Percentiles rank a stretch among this genome's conserved stretches.
Conservation (phyloP, 2,797 vertebrate genomes). For the Sebastes itinus region DNA sequence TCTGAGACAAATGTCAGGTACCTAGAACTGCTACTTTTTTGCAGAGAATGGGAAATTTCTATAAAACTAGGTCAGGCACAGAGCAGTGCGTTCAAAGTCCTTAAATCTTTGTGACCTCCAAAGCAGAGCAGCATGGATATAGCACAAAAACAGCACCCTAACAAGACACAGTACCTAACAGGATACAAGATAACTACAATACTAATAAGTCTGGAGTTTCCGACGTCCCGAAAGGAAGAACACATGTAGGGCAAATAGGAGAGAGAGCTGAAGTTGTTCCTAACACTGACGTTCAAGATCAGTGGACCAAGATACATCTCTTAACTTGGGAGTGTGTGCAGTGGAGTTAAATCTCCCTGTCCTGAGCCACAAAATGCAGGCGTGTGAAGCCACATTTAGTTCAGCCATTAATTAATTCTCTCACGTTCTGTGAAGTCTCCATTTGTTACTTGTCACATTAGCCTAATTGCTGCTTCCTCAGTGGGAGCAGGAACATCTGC, state of each 20-base stretch:
- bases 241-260: conserved; percentile 23
- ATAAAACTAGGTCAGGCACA: conserved; percentile 67
- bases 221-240: conserved; percentile 2
- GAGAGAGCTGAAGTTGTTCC: background rate
- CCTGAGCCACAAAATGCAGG: conserved; percentile 22
- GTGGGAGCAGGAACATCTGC: conserved; percentile 52
- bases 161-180: conserved; percentile 14
- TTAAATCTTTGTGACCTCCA: conserved; percentile 65
- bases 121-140: conserved; percentile 23
- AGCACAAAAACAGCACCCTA: conserved; percentile 17
- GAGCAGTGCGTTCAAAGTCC: conserved; percentile 41
- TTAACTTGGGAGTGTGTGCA: background rate
- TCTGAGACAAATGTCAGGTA: conserved; percentile 49
- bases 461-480: conserved; percentile 61
- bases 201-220: background rate
- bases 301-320: background rate
- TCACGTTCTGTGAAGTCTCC: conserved; percentile 53
- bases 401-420: conserved; percentile 68
- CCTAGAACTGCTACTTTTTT: conserved; percentile 43
- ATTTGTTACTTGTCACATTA: conserved; percentile 69
- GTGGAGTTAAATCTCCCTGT: background rate
- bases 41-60: conserved; percentile 34
- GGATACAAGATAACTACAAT: conserved; percentile 4
- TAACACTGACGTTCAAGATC: background rate
- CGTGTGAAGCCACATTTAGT: conserved; percentile 57